A percentile compares a stretch with the other conserved stretches of the same genome.
phyloP scores from a whole-genome alignment of 2,888 invertebrate genomes.

The Bombylius major region DNA sequence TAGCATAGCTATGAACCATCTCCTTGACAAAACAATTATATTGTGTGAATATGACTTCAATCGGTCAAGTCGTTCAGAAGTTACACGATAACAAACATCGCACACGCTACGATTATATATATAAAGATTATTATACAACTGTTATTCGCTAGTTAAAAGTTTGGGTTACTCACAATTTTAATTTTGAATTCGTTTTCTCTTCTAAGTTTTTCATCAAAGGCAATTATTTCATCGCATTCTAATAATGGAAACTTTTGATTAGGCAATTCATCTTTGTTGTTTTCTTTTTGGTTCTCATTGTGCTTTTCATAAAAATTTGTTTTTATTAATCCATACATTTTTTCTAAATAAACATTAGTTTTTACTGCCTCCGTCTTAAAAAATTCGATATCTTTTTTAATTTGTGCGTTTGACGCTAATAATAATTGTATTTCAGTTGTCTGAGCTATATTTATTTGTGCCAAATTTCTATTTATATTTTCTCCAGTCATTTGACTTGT shows the following conservation, averaged over 20 bases:
- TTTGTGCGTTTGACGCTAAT: background rate
- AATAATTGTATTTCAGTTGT: background rate
- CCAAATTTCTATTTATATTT: background rate
- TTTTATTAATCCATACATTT: background rate
- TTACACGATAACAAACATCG: too few relatives aligned
- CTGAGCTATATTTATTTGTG: background rate
- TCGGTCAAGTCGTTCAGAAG: too few relatives aligned
- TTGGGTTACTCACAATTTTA: background rate
- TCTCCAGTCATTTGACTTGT: background rate
- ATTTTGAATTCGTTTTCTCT: background rate
- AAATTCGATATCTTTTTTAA: background rate
- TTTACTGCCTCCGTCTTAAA: background rate
- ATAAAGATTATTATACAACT: too few relatives aligned
- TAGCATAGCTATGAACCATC: too few relatives aligned
- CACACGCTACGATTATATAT: too few relatives aligned
- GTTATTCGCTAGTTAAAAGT: background rate
- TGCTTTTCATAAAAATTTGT: background rate
- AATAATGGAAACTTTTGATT: background rate
- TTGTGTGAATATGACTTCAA: too few relatives aligned
- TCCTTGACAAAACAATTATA: too few relatives aligned
- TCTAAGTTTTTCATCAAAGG: background rate
- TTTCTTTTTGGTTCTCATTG: background rate
- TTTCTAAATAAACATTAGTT: background rate
- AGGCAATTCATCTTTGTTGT: background rate
- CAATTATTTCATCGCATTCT: background rate